Base-by-base conservation (phyloP, 2,888 invertebrate species). In the Raillietiella orientalis region DNA sequence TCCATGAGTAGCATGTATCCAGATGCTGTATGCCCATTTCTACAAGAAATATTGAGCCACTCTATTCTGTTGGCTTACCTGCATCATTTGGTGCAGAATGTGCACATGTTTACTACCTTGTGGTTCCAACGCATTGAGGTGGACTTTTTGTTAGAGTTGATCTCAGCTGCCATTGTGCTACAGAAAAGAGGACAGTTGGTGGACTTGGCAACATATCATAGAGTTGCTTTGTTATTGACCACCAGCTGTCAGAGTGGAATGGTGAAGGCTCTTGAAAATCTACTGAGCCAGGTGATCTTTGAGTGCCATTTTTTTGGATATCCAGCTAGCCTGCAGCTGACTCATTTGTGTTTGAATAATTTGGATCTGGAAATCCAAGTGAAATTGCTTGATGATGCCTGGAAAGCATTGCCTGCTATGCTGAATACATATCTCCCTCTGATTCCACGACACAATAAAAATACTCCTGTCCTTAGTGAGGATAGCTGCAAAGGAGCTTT, bases 61-160 rank as follows among this genome's bases (percentile, higher is more conserved):
- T n/a, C n/a, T n/a, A n/a, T n/a, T 10, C 17, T 40, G 3, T 21
- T 34, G 21, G 33, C 36, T 15, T 44, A 45, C 28, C 28, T 41
- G 25, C 33, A 33, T 29, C 37, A 38, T 28, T 29, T 41, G 8
- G 34, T 33, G n/a, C 16, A 27, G 4, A 26, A 30, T 6, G 28
- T 30, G 19, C 25, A 23, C 6, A 9, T 24, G 5, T 20, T 35
- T 14, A 30, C 34, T n/a, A 24, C 25, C 23, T 38, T 39, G 33
- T 38, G 38, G 34, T 45, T 45, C 34, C 38, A 39, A 9, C 37
- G 37, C 27, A 39, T 37, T 37, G 47, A 47, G 31, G 38, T 39
- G 20, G 30, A 37, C 4, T 34, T 44, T 3, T 38, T 38, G 22
- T 41, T 38, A 31, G 36, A 36, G 21, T 30, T 42, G 16, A 21